Evolutionary conservation across 2,113 vertebrate species (phyloP).

Genomic region (Callipepla californica): DNA sequence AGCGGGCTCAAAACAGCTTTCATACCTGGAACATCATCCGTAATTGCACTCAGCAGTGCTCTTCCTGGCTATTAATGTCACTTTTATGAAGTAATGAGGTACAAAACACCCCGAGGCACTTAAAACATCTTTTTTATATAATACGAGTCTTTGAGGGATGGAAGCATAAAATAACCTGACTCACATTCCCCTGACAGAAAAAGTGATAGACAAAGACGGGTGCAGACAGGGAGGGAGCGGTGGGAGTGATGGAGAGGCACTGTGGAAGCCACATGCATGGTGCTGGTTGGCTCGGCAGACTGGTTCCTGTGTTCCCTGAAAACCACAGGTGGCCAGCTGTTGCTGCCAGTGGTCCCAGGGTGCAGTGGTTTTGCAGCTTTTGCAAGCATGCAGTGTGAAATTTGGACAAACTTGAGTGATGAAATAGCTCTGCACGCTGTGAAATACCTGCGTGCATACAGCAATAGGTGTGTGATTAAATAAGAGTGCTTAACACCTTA

Average conservation of each 20-base stretch:
- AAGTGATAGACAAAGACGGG: constrained; percentile 33
- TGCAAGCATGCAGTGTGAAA: not conserved
- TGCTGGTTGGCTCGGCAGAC: not conserved
- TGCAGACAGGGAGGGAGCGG: not conserved
- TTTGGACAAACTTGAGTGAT: not conserved
- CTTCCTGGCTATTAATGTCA: constrained; percentile 89
- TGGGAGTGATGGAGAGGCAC: not conserved
- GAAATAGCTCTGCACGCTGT: not conserved
- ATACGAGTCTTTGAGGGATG: constrained; percentile 81
- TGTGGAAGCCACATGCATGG: not conserved
- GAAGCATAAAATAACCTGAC: constrained; percentile 81
- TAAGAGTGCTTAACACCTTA: not conserved
- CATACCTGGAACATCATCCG: constrained; percentile 84
- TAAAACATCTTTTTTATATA: constrained; percentile 87
- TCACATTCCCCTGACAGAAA: constrained; percentile 63
- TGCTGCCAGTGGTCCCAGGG: not conserved
- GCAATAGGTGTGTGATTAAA: not conserved
- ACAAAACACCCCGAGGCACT: constrained; percentile 86
- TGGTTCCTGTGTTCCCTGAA: not conserved
- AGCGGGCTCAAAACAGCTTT: constrained; percentile 86
- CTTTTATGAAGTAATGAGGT: constrained; percentile 88
- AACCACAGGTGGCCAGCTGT: not conserved
- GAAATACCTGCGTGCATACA: not conserved
- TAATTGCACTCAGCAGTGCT: constrained; percentile 87
- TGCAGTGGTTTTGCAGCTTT: not conserved